Evolutionary conservation across 1,140 invertebrate species (phyloP), one percentile per base, ranked within the genome.

Genomic region (Drosophila chauvacae): DNA sequence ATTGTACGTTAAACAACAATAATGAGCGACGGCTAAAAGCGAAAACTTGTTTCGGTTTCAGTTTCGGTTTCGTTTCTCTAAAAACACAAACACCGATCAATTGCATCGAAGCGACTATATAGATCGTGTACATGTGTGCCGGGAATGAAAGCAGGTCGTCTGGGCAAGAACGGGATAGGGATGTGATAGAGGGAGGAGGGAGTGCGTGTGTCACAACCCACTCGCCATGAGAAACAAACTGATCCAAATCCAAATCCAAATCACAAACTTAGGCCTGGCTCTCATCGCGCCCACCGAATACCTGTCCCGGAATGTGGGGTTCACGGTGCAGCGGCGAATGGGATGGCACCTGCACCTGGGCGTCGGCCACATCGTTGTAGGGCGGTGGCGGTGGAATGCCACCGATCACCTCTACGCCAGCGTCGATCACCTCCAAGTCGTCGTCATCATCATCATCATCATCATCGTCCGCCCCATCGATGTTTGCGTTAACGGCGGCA

Each of bases 211-310:
- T 60, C 65, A 86, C 74, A 79, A 70, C 79, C 76, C 77, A 77
- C 80, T 64, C 68, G 78, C 63, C 20, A 53, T 76, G 62, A 66
- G 66, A 63, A 64, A 48, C 56, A 84, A 77, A 56, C 59, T 60
- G 51, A 75, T 64, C 56, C 33, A 71, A 90, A 75, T 71, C 77
- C 59, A 56, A 48, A 75, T 64, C 56, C 28, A 71, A 90, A 75
- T 71, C 77, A 90, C 78, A 79, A 39, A 75, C 78, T 90, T 92
- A 92, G 70, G 90, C 91, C 65, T 91, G 91, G 71, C 91, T 92
- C 55, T 92, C 91, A 30, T 85, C 75, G 68, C 66, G 70, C 6
- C 80, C 83, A 60, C 60, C 65, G 9, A 41, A 41, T 37, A 88
- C 85, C 45, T 90, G 85, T n/a, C 81, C 84, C 33, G 84, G 84